These are phyloP conservation scores for Dromococcyx pavoninus DNA, from an alignment of 2,797 vertebrate genomes.

Conservation along the genomic window DNA sequence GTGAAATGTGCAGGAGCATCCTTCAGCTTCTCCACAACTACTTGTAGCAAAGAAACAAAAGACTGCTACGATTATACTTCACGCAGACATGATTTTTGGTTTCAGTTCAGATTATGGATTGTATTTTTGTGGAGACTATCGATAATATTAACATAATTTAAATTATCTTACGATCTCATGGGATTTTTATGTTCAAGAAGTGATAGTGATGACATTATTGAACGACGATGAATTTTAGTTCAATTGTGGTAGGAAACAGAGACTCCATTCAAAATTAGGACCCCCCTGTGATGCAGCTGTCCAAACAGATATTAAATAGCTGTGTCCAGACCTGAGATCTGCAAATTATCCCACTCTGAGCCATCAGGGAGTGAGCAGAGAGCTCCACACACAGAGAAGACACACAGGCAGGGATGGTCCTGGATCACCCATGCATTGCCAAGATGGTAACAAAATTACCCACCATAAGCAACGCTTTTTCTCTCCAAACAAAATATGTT, in stretches of 20 bases:
- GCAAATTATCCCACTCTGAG: not conserved
- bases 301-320: not conserved
- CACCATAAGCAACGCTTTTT: not conserved
- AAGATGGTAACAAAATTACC: not conserved
- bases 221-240: not conserved
- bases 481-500: not conserved
- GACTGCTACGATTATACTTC: not conserved
- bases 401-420: not conserved
- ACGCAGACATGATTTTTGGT: not conserved
- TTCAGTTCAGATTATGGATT: not conserved
- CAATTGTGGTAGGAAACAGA: not conserved
- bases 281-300: not conserved
- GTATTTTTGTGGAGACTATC: not conserved
- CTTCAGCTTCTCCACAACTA: not conserved
- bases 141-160: not conserved
- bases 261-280: not conserved
- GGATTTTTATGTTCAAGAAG: not conserved
- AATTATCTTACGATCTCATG: not conserved
- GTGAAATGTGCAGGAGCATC: not conserved
- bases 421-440: fast-evolving
- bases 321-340: not conserved
- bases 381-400: not conserved
- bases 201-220: not conserved
- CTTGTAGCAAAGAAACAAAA: not conserved
- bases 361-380: not conserved